Conservation (phyloP, 2,113 vertebrate genomes). For the Rhinoptilus africanus region DNA sequence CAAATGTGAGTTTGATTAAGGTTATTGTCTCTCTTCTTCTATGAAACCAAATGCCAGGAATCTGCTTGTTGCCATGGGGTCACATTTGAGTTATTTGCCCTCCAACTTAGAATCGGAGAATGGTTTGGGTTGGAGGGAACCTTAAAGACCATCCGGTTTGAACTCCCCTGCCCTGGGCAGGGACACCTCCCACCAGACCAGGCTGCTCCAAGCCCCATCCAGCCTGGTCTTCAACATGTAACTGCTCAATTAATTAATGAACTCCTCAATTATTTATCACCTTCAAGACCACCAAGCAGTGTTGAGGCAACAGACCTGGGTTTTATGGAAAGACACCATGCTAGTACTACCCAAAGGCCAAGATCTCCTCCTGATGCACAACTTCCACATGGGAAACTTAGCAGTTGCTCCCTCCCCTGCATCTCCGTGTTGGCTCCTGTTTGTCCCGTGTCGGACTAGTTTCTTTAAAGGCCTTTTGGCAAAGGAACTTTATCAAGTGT, state of each 20-base stretch:
- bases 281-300: not conserved
- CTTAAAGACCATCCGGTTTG: no score
- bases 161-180: no score
- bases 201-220: no score
- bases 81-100: not conserved
- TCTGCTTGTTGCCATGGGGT: not conserved
- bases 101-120: not conserved
- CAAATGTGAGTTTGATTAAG: accelerated
- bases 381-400: not conserved
- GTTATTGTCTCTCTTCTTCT: not conserved
- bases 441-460: not conserved
- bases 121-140: no score
- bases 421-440: not conserved
- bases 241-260: no score
- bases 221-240: no score
- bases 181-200: no score
- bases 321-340: not conserved
- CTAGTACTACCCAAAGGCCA: not conserved
- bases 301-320: not conserved
- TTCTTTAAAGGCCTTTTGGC: constrained; percentile 4
- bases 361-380: not conserved
- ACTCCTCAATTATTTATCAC: not conserved
- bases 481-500: not conserved
- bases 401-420: not conserved
- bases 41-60: not conserved